Percentiles rank a stretch among this genome's conserved stretches.
These are phyloP conservation scores for Leptinotarsa tumamoca DNA, from an alignment of 2,888 invertebrate genomes.

Conservation along the genomic window DNA sequence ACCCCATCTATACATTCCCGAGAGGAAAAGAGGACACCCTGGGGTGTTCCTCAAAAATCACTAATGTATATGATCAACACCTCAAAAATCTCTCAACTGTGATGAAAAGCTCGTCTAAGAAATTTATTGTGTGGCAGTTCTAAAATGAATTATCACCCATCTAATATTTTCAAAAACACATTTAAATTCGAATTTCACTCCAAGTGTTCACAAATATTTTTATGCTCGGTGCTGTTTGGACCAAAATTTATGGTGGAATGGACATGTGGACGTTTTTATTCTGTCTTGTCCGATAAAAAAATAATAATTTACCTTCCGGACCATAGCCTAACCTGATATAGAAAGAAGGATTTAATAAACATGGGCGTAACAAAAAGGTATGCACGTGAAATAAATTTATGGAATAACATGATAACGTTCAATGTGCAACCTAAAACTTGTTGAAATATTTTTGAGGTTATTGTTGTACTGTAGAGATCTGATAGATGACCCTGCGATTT, in stretches of 20 bases:
- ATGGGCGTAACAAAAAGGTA: conserved; percentile 19
- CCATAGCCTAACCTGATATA: conserved; percentile 28
- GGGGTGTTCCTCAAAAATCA: too few relatives aligned
- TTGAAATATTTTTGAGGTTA: too few relatives aligned
- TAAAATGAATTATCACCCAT: conserved; percentile 33
- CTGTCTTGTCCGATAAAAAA: conserved; percentile 39
- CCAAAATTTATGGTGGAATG: conserved; percentile 41
- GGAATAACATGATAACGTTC: not conserved
- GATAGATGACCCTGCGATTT: too few relatives aligned
- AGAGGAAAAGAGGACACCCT: too few relatives aligned
- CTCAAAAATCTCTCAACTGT: too few relatives aligned
- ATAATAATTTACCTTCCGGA: conserved; percentile 36
- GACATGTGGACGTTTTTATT: conserved; percentile 43
- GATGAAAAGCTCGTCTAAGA: not conserved
- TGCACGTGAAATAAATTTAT: not conserved
- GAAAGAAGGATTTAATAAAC: conserved; percentile 38
- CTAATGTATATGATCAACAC: too few relatives aligned
- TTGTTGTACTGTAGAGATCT: too few relatives aligned
- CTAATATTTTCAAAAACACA: conserved; percentile 38
- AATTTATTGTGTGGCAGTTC: conserved; percentile 4
- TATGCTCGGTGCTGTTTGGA: conserved; percentile 36
- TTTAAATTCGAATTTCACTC: conserved; percentile 36
- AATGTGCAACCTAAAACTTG: too few relatives aligned
- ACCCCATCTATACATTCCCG: too few relatives aligned
- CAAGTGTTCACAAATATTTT: conserved; percentile 36